These are phyloP conservation scores for Lemur catta DNA, from an alignment of 2,797 vertebrate species.

Conservation along the genomic window DNA sequence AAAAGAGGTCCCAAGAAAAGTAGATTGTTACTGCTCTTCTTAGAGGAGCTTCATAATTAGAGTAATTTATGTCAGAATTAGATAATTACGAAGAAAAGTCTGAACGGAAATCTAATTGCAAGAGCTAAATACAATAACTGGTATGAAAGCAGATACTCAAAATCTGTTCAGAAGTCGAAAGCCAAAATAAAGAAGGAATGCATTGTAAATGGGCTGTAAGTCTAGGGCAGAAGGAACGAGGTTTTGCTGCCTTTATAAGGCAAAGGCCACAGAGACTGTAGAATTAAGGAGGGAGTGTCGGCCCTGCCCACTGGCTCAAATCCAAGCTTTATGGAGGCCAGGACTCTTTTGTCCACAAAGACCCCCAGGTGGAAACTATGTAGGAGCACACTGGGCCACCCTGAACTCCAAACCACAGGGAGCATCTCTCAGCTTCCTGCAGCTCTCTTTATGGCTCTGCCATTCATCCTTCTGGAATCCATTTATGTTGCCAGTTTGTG, in stretches of 20 bases:
- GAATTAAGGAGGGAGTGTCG: accelerated
- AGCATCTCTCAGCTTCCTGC: background rate
- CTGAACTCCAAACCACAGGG: background rate
- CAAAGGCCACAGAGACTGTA: background rate
- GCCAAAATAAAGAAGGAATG: conserved; percentile 26
- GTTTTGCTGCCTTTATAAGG: background rate
- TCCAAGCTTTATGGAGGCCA: background rate
- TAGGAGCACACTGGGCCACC: background rate
- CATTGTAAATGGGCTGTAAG: background rate
- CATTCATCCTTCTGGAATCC: background rate
- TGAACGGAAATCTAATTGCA: conserved; percentile 44
- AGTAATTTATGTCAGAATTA: conserved; percentile 20
- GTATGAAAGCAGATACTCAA: conserved; percentile 17
- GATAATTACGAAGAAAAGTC: background rate
- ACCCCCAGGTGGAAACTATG: background rate
- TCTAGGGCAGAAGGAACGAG: background rate
- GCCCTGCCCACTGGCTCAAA: background rate
- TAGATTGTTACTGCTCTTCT: background rate
- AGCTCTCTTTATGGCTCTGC: background rate
- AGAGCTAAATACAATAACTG: conserved; percentile 7
- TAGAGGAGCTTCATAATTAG: background rate
- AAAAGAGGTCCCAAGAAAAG: background rate
- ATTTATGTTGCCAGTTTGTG: background rate
- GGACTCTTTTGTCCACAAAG: background rate
- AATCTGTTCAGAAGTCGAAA: conserved; percentile 51